Percentiles rank a stretch among this genome's conserved stretches.
Evolutionary conservation across 64 coral and sea anemone genomes (phyloP).

Genomic region (Stichodactyla helianthus): DNA sequence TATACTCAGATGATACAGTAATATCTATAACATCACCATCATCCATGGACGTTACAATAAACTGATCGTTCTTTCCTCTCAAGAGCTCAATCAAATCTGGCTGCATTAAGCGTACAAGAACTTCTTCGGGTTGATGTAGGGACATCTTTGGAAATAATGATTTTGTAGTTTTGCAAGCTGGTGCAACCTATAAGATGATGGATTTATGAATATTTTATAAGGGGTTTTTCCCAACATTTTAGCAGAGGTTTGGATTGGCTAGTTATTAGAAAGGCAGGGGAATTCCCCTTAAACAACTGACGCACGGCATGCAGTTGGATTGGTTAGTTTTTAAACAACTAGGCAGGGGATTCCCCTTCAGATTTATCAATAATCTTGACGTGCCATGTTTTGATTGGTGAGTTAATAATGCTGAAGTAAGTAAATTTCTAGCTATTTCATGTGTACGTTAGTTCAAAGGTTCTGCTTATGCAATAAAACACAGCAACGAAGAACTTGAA

Average conservation of each 20-base stretch:
- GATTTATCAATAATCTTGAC: too few species aligned
- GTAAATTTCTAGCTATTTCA: too few species aligned
- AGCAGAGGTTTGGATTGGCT: background rate
- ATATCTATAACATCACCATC: conserved; percentile 43
- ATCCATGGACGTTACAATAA: conserved; percentile 35
- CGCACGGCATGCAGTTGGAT: too few species aligned
- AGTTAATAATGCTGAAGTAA: background rate
- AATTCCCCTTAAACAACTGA: background rate
- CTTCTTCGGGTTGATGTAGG: background rate
- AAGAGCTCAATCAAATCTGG: conserved; percentile 62
- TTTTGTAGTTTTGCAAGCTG: background rate
- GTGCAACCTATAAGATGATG: background rate
- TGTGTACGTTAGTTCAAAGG: background rate
- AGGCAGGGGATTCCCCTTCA: too few species aligned
- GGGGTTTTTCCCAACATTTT: background rate
- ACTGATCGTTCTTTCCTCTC: conserved; percentile 5
- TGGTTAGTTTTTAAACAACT: too few species aligned
- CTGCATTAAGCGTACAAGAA: conserved; percentile 59
- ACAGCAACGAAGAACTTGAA: too few species aligned
- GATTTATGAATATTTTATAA: background rate
- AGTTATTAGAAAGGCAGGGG: background rate
- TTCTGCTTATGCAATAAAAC: background rate
- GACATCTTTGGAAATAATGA: background rate
- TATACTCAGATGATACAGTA: background rate
- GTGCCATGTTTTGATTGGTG: background rate